Conservation (phyloP, 2,888 invertebrate genomes). For the Blastobasis adustella region DNA sequence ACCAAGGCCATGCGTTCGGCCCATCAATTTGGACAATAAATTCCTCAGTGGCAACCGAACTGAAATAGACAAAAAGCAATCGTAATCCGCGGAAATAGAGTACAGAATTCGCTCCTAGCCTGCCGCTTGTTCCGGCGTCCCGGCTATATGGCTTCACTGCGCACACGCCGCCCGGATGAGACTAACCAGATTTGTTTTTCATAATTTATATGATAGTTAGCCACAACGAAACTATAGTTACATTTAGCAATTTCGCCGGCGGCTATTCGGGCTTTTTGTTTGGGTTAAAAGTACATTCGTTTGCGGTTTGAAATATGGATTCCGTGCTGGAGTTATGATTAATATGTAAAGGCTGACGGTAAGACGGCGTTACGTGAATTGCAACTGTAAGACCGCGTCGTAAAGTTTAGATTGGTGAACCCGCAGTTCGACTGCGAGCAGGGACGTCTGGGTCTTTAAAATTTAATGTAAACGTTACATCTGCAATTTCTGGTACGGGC, state of each 20-base stretch:
- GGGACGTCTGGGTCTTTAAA: background rate
- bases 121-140: conserved; percentile 17
- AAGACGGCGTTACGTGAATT: background rate
- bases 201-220: conserved; percentile 55
- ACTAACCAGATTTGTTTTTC: conserved; percentile 54
- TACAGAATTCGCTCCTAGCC: conserved; percentile 21
- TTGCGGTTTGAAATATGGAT: conserved; percentile 10
- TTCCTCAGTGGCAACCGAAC: too few relatives aligned
- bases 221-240: conserved; percentile 11
- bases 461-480: conserved; percentile 1
- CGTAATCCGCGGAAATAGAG: conserved; percentile 8
- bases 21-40: too few relatives aligned
- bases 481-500: too few relatives aligned
- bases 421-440: background rate
- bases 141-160: conserved; percentile 42
- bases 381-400: background rate
- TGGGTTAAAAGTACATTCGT: conserved; percentile 15
- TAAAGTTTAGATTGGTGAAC: background rate
- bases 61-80: background rate
- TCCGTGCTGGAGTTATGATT: conserved; percentile 5
- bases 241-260: conserved; percentile 17
- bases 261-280: conserved; percentile 20
- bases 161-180: conserved; percentile 43
- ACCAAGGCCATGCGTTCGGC: too few relatives aligned
- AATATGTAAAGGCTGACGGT: conserved; percentile 2